Evolutionary conservation across 2,113 vertebrate species (phyloP).

Genomic region (Diadophis punctatus): DNA sequence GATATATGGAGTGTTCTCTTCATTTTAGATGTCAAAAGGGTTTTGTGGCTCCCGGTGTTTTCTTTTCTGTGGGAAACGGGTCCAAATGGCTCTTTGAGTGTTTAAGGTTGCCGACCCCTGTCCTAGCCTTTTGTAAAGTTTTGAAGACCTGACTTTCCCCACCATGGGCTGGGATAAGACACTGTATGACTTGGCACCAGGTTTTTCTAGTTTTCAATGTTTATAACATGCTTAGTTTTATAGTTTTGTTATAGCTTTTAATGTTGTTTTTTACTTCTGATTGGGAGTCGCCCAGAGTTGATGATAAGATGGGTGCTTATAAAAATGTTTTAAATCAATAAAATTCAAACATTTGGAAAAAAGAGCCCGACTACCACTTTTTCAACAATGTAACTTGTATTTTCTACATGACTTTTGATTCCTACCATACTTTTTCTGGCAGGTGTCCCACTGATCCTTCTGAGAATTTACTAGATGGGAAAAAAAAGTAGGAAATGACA

Average conservation of each 20-base stretch:
- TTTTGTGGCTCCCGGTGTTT: too few relatives aligned
- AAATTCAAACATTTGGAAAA: slow-evolving; percentile 23
- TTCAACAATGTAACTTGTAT: slow-evolving; percentile 31
- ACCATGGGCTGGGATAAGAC: neutral
- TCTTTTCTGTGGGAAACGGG: too few relatives aligned
- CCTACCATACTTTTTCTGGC: slow-evolving; percentile 32
- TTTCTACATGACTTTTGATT: slow-evolving; percentile 40
- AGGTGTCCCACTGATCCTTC: slow-evolving; percentile 57
- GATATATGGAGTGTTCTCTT: too few relatives aligned
- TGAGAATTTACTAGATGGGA: slow-evolving; percentile 50
- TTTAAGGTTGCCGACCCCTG: too few relatives aligned
- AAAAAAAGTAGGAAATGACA: slow-evolving; percentile 58
- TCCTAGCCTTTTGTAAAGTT: neutral
- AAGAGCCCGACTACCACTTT: slow-evolving; percentile 52
- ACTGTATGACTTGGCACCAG: neutral
- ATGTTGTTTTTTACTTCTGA: neutral
- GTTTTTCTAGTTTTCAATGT: neutral
- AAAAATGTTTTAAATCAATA: neutral
- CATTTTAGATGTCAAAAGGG: too few relatives aligned
- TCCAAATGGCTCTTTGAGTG: too few relatives aligned
- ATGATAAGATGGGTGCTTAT: neutral
- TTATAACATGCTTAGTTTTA: neutral
- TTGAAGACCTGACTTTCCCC: neutral
- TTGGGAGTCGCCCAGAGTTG: neutral
- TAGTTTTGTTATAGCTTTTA: neutral